These are phyloP conservation scores for Myotis daubentonii DNA, from an alignment of 2,797 vertebrate species.

Conservation along the genomic window DNA sequence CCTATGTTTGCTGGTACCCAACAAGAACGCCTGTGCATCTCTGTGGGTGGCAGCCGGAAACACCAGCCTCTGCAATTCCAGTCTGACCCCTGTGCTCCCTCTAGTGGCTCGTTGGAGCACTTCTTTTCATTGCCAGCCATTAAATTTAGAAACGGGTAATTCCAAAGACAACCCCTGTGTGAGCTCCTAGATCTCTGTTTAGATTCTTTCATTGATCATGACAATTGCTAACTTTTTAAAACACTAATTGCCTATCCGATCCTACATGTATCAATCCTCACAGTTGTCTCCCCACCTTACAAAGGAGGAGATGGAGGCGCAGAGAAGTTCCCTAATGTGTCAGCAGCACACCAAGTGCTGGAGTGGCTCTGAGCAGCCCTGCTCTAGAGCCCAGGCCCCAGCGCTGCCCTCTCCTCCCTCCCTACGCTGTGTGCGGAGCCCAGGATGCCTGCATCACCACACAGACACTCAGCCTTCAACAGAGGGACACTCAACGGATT, in stretches of 20 bases:
- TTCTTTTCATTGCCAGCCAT: background rate
- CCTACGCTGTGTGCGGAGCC: background rate
- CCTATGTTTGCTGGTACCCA: no score
- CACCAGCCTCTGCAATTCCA: accelerated
- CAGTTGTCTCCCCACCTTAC: background rate
- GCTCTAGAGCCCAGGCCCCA: background rate
- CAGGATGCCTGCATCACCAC: background rate
- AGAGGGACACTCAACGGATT: background rate
- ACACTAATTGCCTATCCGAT: background rate
- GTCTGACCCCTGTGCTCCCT: slow-evolving; percentile 37
- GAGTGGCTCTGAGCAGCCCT: background rate
- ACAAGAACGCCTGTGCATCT: accelerated
- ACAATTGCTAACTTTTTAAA: background rate
- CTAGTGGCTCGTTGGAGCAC: background rate
- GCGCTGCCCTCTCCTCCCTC: accelerated
- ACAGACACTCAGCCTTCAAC: background rate
- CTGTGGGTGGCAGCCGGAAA: accelerated
- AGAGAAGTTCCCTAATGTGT: background rate
- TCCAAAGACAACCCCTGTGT: background rate
- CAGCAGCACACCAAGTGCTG: background rate
- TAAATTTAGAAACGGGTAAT: background rate
- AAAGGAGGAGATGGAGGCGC: background rate
- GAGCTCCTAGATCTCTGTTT: background rate
- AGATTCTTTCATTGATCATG: background rate
- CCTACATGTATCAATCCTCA: background rate